Evolutionary conservation across 2,888 invertebrate species (phyloP), one percentile per base, ranked within the genome.

Genomic region (Xestia sexstrigata): DNA sequence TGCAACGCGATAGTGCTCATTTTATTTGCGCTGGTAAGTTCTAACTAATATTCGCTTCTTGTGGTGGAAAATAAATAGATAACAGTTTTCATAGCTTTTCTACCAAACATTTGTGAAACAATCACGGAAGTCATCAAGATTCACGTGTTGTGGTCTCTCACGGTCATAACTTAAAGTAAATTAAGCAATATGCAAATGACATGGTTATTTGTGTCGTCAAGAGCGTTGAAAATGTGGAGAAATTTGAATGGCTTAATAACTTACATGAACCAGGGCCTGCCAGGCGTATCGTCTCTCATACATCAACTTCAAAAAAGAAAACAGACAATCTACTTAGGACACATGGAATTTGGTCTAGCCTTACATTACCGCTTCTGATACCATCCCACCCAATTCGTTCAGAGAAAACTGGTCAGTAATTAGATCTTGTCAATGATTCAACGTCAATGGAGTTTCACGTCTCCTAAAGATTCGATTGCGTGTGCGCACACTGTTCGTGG

Each of bases 401-500:
- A 77, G 82, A 78, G 79, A 88, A 88, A 87, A 83, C 76, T 75
- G 71, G 77, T 70, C 76, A 70, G 76, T 83, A 83, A 86, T 83
- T 81, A 70, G 67, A 87, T 88, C 79, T 72, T 86, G 72, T 77
- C 79, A 84, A 87, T 88, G 87, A 87, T 78, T 82, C 73, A 82
- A 81, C 65, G 87, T 80, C 78, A 69, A 78, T 81, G 55, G 58
- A 80, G 78, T 74, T 63, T 62, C 80, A 78, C 82, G 76, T 81
- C 77, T 65, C 70, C 60, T 65, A 45, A 70, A 74, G 74, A 74
- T 81, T 70, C 52, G 60, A 76, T 92, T 85, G 94, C 93, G 92
- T 93, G 93, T 71, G 80, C 62, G 66, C 49, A 66, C 71, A 84
- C 80, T 82, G 82, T 92, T 90, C 86, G 88, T 89, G 84, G 82